phyloP scores from a whole-genome alignment of 2,113 vertebrate species.

The Poecile atricapillus region DNA sequence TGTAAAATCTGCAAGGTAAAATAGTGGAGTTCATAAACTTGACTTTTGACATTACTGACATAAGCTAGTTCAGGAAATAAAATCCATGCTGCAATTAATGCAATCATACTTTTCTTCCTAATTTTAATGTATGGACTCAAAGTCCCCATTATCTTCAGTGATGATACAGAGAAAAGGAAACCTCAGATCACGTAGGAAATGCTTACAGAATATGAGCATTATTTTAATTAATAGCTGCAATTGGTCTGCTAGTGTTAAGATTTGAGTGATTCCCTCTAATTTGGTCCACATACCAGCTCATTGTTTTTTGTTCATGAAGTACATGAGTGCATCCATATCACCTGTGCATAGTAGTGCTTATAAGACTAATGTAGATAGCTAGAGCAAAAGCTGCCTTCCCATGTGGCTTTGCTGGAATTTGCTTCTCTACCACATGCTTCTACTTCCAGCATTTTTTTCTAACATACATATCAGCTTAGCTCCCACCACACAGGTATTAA shows the following conservation, averaged over 20 bases:
- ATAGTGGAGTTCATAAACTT: neutral
- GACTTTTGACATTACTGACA: neutral
- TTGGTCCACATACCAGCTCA: neutral
- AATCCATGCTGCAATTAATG: neutral
- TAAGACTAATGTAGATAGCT: neutral
- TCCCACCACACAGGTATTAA: neutral
- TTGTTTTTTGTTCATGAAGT: neutral
- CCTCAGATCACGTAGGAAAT: neutral
- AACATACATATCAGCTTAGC: accelerated
- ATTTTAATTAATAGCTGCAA: neutral
- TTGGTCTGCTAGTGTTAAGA: neutral
- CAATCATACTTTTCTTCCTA: neutral
- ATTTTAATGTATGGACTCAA: accelerated
- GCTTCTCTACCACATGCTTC: neutral
- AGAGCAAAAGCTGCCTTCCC: neutral
- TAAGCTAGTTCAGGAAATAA: neutral
- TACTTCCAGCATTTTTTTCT: neutral
- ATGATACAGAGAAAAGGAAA: neutral
- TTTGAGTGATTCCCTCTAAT: neutral
- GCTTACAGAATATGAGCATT: neutral
- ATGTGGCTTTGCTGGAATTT: neutral
- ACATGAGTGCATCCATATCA: neutral
- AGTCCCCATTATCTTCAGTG: neutral
- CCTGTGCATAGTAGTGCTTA: neutral
- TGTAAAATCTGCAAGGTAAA: neutral